A percentile compares a stretch with the other conserved stretches of the same genome.
Conservation (phyloP, 2,113 vertebrate species). For the Coreoperca whiteheadi region DNA sequence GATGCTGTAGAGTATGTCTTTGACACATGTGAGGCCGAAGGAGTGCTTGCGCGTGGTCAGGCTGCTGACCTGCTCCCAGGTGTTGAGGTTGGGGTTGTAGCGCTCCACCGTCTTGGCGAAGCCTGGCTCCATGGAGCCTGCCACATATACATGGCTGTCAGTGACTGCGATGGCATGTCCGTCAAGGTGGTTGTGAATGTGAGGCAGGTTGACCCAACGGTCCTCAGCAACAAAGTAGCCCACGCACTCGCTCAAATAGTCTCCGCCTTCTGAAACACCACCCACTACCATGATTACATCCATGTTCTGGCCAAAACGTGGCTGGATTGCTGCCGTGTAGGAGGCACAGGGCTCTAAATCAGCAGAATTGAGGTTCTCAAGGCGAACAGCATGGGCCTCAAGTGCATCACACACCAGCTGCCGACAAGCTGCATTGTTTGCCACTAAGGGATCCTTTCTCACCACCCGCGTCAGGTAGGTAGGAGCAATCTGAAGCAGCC, state of each 20-base stretch:
- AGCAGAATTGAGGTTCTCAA: conserved; percentile 88
- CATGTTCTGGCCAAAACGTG: conserved; percentile 96
- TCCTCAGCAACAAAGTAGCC: conserved; percentile 97
- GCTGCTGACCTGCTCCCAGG: conserved; percentile 93
- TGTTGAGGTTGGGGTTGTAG: conserved; percentile 92
- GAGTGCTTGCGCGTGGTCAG: conserved; percentile 94
- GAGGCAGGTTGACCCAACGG: conserved; percentile 95
- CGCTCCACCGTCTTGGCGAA: conserved; percentile 95
- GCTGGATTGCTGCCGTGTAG: conserved; percentile 80
- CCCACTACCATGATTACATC: conserved; percentile 98
- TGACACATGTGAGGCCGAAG: conserved; percentile 92
- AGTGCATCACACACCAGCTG: conserved; percentile 90
- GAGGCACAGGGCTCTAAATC: conserved; percentile 84
- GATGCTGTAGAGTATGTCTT: conserved; percentile 92
- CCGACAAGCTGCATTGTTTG: conserved; percentile 84
- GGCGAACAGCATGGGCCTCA: conserved; percentile 91
- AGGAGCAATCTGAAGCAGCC: conserved; percentile 93
- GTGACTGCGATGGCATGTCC: conserved; percentile 92
- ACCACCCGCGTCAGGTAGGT: conserved; percentile 91
- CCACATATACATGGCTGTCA: conserved; percentile 92
- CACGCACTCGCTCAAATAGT: conserved; percentile 96
- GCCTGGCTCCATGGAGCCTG: conserved; percentile 96
- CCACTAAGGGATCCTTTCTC: conserved; percentile 90
- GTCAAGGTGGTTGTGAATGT: conserved; percentile 95
- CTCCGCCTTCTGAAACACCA: conserved; percentile 94